Conservation (phyloP, 2,888 invertebrate genomes). For the Xanthia togata region DNA sequence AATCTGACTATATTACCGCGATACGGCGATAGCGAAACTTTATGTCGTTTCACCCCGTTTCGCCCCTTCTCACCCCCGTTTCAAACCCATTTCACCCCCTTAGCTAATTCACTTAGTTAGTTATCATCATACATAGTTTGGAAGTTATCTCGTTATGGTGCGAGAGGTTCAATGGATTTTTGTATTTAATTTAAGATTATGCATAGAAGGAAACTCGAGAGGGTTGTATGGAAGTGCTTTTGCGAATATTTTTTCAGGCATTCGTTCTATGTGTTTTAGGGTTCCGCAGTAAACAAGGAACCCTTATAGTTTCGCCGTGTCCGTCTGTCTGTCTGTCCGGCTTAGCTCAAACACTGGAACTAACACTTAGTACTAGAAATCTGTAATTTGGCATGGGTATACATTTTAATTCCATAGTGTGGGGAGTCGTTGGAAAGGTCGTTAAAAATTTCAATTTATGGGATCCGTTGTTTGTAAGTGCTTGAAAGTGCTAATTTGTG, state of each 20-base stretch:
- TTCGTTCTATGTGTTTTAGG: too few species aligned
- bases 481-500: too few species aligned
- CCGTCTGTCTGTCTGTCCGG: too few species aligned
- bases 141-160: conserved; percentile 48
- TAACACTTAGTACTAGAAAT: too few species aligned
- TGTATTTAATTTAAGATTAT: conserved; percentile 5
- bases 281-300: too few species aligned
- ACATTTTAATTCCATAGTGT: too few species aligned
- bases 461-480: too few species aligned
- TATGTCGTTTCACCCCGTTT: conserved; percentile 46
- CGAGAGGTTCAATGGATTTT: conserved; percentile 11
- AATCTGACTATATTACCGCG: conserved; percentile 53
- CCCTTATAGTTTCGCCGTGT: too few species aligned
- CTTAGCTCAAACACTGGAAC: too few species aligned
- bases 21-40: conserved; percentile 56
- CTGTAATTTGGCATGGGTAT: too few species aligned
- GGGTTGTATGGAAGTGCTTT: neutral
- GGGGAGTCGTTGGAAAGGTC: too few species aligned
- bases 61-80: conserved; percentile 31
- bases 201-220: neutral
- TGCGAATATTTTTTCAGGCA: neutral
- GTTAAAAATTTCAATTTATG: too few species aligned
- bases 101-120: conserved; percentile 56
- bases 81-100: conserved; percentile 14
- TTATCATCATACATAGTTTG: conserved; percentile 51